Base-by-base conservation (phyloP, 2,888 invertebrate genomes). In the Slavum lentiscoides region DNA sequence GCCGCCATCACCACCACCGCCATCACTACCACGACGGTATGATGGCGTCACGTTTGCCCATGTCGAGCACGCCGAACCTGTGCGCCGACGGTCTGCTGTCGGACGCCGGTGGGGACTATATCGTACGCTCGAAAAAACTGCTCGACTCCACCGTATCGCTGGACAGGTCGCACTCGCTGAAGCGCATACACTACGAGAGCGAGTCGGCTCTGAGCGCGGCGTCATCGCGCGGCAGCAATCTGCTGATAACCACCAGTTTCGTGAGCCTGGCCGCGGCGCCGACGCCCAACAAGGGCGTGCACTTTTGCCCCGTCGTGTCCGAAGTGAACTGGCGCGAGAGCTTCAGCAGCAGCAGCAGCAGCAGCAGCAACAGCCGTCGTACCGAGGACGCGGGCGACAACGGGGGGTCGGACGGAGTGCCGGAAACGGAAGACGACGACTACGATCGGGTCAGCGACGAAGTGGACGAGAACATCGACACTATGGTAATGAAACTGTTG, bases 261-360 rank as follows among this genome's bases (percentile, higher is more conserved):
- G 84, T 85, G n/a, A 85, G 83, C 72, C 81, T 85, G 61, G 84
- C 82, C 61, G 67, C 82, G 58, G 77, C 72, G 39, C 82, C 77
- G 30, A 82, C 82, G 62, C 85, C 88, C 13, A 88, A 88, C 59
- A 90, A 89, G 85, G 92, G 92, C 73, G 93, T 94, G 49, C 93
- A 92, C 85, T 94, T 94, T 86, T 92, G 92, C 84, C 93, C 93
- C 6, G 91, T 93, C 74, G 93, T 94, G 19, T 91, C 92, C 70
- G 92, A 93, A 87, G 92, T 93, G 82, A 92, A 92, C 85, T 94
- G 93, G 92, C 89, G 91, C 84, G 92, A 92, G 84, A 90, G 90
- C 84, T 86, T 88, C 82, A 90, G 89, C 53, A 74, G 80, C 53
- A 9, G 74, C 74, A 43, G 74, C 82, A 90, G 89, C 53, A 74